Percentiles rank a stretch among this genome's conserved stretches.
Evolutionary conservation across 2,888 invertebrate genomes (phyloP).

Genomic region (Caenorhabditis sp.): DNA sequence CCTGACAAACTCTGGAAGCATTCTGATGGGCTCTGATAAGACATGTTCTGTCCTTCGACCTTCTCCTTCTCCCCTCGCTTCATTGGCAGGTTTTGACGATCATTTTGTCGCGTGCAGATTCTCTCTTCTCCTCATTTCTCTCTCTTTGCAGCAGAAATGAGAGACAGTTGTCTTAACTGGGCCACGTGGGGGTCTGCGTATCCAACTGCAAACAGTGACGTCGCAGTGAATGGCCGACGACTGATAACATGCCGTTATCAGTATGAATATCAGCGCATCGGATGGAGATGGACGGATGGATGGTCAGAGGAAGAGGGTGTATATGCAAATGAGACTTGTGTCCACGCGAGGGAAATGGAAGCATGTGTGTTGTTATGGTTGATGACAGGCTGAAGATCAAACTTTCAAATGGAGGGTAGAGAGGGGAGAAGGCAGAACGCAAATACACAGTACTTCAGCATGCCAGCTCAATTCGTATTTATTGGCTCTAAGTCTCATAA

Average conservation of each 20-base stretch:
- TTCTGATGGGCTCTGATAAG: constrained; percentile 45
- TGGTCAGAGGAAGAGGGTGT: constrained; percentile 14
- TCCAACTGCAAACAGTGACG: constrained; percentile 62
- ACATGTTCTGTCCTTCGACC: constrained; percentile 36
- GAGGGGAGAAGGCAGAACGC: constrained; percentile 11
- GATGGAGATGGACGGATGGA: constrained; percentile 1
- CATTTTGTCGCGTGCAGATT: constrained; percentile 41
- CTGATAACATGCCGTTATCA: constrained; percentile 27
- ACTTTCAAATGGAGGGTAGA: constrained; percentile 9
- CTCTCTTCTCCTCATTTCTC: constrained; percentile 7
- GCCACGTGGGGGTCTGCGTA: constrained; percentile 53
- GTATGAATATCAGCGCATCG: not conserved
- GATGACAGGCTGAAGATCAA: constrained; percentile 42
- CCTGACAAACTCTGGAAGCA: constrained; percentile 23
- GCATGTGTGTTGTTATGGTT: not conserved
- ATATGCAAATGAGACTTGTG: constrained; percentile 61
- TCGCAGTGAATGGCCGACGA: constrained; percentile 11
- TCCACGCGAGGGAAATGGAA: constrained; percentile 19
- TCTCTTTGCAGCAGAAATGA: constrained; percentile 25
- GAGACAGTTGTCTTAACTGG: constrained; percentile 59
- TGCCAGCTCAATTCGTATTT: no score
- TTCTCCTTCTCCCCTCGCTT: constrained; percentile 5
- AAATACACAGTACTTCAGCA: constrained; percentile 17
- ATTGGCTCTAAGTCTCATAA: no score
- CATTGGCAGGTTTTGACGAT: constrained; percentile 53